These are phyloP conservation scores for Uria aalge DNA, from an alignment of 2,113 vertebrate genomes.

Conservation along the genomic window DNA sequence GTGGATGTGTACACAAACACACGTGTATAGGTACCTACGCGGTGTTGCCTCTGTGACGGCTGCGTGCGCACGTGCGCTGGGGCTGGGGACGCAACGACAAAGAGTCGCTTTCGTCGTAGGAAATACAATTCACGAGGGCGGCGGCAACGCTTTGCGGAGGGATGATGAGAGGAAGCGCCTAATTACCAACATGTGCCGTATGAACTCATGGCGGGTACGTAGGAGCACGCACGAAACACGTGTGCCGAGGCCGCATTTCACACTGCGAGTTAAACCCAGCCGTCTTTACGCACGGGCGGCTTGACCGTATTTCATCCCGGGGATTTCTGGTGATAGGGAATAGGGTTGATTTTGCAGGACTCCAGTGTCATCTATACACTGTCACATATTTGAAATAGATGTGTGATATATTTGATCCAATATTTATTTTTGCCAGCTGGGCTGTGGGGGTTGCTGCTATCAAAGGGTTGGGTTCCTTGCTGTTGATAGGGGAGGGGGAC, in stretches of 20 bases:
- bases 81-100: neutral
- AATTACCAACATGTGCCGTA: neutral
- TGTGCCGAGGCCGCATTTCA: neutral
- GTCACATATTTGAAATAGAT: neutral
- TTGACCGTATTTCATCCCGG: neutral
- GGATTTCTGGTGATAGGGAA: neutral
- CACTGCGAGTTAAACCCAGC: neutral
- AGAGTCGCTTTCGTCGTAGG: neutral
- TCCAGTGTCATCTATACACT: neutral
- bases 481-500: fast-evolving
- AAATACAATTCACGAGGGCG: neutral
- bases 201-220: fast-evolving
- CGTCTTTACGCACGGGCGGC: neutral
- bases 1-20: neutral
- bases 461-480: neutral
- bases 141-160: neutral
- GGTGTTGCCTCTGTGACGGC: neutral
- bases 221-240: neutral
- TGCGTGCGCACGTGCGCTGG: neutral
- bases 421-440: neutral
- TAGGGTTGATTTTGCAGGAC: neutral
- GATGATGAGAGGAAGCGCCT: neutral
- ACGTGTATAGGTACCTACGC: neutral
- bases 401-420: neutral
- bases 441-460: neutral